Conservation (phyloP, 2,888 invertebrate species). For the Drosophila mimetica region DNA sequence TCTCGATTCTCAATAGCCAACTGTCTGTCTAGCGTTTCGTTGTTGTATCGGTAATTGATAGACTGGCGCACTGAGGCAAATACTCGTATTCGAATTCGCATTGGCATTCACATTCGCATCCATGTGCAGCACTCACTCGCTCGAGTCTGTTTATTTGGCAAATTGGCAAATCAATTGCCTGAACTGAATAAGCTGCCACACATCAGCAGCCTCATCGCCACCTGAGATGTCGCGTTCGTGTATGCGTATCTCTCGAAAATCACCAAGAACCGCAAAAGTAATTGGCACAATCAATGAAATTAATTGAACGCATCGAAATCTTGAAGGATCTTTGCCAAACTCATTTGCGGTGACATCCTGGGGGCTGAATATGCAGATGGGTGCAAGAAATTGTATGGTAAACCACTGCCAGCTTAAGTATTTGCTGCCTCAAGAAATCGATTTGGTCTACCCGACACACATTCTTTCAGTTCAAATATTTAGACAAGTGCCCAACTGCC, state of each 20-base stretch:
- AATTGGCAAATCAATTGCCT: conserved; percentile 76
- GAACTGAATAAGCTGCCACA: conserved; percentile 44
- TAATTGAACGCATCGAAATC: conserved; percentile 54
- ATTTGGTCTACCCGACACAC: neutral
- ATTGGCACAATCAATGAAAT: conserved; percentile 61
- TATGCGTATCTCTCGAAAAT: neutral
- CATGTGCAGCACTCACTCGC: conserved; percentile 39
- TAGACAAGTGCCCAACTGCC: neutral
- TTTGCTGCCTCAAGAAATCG: neutral
- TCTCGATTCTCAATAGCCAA: conserved; percentile 20
- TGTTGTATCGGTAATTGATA: conserved; percentile 57
- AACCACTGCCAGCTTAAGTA: conserved; percentile 4
- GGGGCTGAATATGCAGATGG: neutral
- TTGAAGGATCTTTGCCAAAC: conserved; percentile 55
- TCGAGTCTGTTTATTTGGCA: conserved; percentile 55
- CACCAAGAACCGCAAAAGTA: conserved; percentile 45
- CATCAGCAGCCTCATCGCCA: conserved; percentile 13
- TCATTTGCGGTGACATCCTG: conserved; percentile 38
- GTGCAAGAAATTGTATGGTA: neutral
- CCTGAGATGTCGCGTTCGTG: conserved; percentile 27
- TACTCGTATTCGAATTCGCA: conserved; percentile 30
- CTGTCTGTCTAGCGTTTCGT: conserved; percentile 6
- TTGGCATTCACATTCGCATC: neutral
- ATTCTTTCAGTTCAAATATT: conserved; percentile 5
- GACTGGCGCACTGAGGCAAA: conserved; percentile 54